A percentile compares a stretch with the other conserved stretches of the same genome.
Evolutionary conservation across 2,888 invertebrate species (phyloP).

Genomic region (Gastrophysa polygoni): DNA sequence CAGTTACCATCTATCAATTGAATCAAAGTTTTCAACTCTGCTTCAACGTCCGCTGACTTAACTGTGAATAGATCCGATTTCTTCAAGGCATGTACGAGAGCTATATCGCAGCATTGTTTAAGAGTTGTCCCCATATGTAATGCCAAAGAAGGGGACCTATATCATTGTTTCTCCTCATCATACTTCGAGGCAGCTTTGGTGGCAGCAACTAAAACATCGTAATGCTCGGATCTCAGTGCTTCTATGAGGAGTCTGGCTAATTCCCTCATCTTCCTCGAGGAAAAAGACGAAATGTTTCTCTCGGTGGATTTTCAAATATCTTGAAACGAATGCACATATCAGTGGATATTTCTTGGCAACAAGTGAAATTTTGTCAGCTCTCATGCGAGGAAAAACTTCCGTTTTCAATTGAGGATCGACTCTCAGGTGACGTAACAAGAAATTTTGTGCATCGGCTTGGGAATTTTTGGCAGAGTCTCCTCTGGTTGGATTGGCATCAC

Average conservation of each 20-base stretch:
- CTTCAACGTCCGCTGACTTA: slow-evolving; percentile 27
- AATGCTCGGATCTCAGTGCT: not conserved
- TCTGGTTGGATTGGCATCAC: slow-evolving; percentile 6
- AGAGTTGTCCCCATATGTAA: slow-evolving; percentile 27
- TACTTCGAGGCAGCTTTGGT: slow-evolving; percentile 18
- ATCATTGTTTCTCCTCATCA: slow-evolving; percentile 17
- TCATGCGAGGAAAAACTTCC: not conserved
- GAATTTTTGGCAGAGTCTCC: slow-evolving; percentile 1
- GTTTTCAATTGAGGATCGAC: not conserved
- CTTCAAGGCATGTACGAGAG: slow-evolving; percentile 32
- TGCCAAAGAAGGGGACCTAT: slow-evolving; percentile 24
- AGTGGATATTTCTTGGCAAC: slow-evolving; percentile 13
- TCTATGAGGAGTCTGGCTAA: slow-evolving; percentile 6
- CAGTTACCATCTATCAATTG: slow-evolving; percentile 33
- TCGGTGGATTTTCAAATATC: slow-evolving; percentile 5
- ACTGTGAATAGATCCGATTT: slow-evolving; percentile 23
- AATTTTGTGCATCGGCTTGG: slow-evolving; percentile 8
- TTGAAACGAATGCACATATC: slow-evolving; percentile 16
- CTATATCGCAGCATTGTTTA: slow-evolving; percentile 38
- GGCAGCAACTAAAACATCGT: slow-evolving; percentile 10
- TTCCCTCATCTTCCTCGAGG: slow-evolving; percentile 15
- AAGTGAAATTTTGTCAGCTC: slow-evolving; percentile 3
- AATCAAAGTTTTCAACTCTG: slow-evolving; percentile 35
- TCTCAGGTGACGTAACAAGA: not conserved
- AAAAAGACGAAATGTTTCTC: slow-evolving; percentile 2